A percentile compares a stretch with the other conserved stretches of the same genome.
phyloP scores from a whole-genome alignment of 2,113 vertebrate species.

The Micronycteris hirsuta region DNA sequence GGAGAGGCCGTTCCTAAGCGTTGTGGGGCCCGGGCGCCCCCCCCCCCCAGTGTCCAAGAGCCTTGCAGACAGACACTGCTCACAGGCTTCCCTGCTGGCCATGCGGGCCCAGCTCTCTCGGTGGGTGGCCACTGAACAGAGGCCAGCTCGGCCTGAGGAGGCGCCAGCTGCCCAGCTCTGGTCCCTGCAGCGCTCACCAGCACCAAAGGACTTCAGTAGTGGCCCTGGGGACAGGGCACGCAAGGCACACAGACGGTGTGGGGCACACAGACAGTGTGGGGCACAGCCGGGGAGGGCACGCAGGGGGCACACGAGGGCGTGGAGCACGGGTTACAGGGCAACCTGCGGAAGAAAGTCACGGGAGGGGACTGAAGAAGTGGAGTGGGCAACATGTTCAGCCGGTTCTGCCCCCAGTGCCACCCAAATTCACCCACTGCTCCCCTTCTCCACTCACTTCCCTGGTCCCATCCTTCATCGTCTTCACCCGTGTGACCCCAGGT shows the following conservation, averaged over 20 bases:
- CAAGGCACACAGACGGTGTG: slow-evolving; percentile 41
- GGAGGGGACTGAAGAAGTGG: neutral
- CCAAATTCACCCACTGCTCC: fast-evolving
- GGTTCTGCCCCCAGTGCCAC: neutral
- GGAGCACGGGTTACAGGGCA: slow-evolving; percentile 46
- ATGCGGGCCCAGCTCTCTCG: neutral
- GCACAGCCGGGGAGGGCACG: neutral
- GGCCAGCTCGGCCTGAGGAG: neutral
- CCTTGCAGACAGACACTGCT: fast-evolving
- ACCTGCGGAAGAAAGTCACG: slow-evolving; percentile 13
- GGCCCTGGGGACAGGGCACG: neutral
- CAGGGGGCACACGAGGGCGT: neutral
- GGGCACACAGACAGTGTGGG: neutral
- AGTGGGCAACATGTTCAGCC: fast-evolving
- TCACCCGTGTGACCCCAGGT: neutral
- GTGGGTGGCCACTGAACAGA: neutral
- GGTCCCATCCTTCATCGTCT: neutral
- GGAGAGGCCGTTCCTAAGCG: neutral
- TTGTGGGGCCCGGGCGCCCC: neutral
- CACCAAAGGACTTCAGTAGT: neutral
- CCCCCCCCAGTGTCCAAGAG: neutral
- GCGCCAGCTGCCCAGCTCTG: neutral
- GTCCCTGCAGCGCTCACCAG: neutral
- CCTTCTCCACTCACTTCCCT: neutral
- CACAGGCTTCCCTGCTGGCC: neutral